Evolutionary conservation across 2,888 invertebrate genomes (phyloP).

Genomic region (Rhimphoctona megacephalus): DNA sequence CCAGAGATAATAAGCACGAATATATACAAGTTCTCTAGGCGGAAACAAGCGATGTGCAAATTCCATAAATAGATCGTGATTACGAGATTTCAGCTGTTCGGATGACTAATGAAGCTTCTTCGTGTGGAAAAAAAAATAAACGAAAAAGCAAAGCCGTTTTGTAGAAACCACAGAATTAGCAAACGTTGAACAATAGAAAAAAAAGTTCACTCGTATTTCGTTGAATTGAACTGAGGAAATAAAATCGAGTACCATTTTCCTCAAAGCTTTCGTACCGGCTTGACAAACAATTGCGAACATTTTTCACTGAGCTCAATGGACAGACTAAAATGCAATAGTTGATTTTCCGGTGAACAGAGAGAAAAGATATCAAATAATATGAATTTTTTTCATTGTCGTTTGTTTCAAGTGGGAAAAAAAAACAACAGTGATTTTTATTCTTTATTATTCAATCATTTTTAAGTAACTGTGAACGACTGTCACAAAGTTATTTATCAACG

Average conservation of each 20-base stretch:
- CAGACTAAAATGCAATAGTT: not conserved
- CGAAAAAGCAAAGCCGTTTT: not conserved
- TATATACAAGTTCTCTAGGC: constrained; percentile 37
- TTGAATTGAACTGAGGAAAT: not conserved
- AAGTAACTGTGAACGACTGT: constrained; percentile 4
- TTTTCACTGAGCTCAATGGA: not conserved
- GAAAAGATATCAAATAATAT: not conserved
- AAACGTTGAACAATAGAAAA: not conserved
- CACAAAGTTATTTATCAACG: constrained; percentile 18
- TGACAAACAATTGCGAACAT: not conserved
- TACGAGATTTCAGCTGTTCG: constrained; percentile 38
- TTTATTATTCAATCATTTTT: constrained; percentile 10
- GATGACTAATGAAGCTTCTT: constrained; percentile 37
- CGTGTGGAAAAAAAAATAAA: not conserved
- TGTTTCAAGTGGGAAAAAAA: not conserved
- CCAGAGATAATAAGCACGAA: constrained; percentile 48
- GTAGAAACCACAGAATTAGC: not conserved
- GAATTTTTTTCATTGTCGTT: not conserved
- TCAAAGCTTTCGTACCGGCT: not conserved
- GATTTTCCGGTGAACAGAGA: not conserved
- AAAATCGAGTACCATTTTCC: too few relatives aligned
- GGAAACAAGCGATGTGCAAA: constrained; percentile 61
- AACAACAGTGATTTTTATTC: not conserved
- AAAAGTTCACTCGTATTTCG: not conserved
- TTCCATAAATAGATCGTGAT: constrained; percentile 65